A percentile compares a stretch with the other conserved stretches of the same genome.
Evolutionary conservation across 2,797 vertebrate species (phyloP).

Genomic region (Bradypodion ventrale): DNA sequence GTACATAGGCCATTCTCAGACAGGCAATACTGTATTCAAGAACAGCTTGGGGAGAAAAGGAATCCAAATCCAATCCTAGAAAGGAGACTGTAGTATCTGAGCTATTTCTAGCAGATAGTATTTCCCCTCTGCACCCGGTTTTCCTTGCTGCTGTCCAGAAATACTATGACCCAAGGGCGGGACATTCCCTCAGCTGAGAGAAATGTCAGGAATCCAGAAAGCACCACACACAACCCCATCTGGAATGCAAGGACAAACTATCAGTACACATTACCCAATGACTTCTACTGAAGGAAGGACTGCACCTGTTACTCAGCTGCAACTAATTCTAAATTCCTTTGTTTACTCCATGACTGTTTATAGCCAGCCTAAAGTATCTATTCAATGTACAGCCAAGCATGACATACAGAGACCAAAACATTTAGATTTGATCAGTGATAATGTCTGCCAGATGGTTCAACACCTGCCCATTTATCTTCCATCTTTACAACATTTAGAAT

Average conservation of each 20-base stretch:
- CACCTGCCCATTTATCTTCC: slow-evolving; percentile 1
- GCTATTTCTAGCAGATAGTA: slow-evolving; percentile 54
- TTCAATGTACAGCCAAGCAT: background rate
- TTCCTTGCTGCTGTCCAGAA: slow-evolving; percentile 58
- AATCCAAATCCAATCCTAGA: slow-evolving; percentile 46
- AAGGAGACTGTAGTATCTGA: slow-evolving; percentile 50
- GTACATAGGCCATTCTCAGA: slow-evolving; percentile 10
- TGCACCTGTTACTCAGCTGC: slow-evolving; percentile 14
- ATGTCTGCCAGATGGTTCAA: background rate
- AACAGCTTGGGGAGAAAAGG: slow-evolving; percentile 23
- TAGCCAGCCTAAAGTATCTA: slow-evolving; percentile 14
- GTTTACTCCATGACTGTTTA: slow-evolving; percentile 40
- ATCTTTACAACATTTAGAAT: background rate
- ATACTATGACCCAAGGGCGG: slow-evolving; percentile 50
- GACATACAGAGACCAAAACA: slow-evolving; percentile 27
- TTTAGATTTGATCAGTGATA: slow-evolving; percentile 22
- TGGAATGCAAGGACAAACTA: slow-evolving; percentile 41
- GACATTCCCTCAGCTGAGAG: slow-evolving; percentile 61
- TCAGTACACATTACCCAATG: slow-evolving; percentile 14
- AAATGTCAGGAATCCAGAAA: slow-evolving; percentile 55
- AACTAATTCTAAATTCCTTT: slow-evolving; percentile 33
- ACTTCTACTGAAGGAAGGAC: slow-evolving; percentile 34
- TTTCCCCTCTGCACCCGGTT: slow-evolving; percentile 23
- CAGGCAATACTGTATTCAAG: background rate
- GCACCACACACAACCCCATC: slow-evolving; percentile 49